Evolutionary conservation across 2,888 invertebrate species (phyloP).

Genomic region (Ectemnius continuus): DNA sequence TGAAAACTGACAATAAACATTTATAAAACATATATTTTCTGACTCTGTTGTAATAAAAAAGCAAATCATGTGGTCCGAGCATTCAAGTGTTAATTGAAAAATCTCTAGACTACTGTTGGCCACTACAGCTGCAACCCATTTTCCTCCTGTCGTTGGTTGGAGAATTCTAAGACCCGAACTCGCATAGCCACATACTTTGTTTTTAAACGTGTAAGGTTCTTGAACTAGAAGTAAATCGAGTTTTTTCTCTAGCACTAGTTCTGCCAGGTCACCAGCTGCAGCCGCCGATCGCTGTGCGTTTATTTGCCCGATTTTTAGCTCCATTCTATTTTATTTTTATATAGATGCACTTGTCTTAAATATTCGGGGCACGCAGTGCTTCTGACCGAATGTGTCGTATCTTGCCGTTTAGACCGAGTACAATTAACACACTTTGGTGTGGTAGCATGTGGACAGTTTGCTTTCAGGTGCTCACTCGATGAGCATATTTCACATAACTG

Average conservation of each 20-base stretch:
- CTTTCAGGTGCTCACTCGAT: background rate
- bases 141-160: too few relatives aligned
- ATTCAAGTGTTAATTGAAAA: background rate
- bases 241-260: background rate
- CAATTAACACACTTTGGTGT: background rate
- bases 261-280: background rate
- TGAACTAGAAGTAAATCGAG: background rate
- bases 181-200: background rate
- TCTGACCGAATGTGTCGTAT: background rate
- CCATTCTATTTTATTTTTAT: background rate
- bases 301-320: background rate
- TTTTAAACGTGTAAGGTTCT: background rate
- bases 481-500: background rate
- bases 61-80: background rate
- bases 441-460: background rate
- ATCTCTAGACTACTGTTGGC: background rate
- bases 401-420: background rate
- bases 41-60: background rate
- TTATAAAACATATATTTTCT: background rate
- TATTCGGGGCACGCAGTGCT: background rate
- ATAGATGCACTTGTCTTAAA: background rate
- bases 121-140: background rate
- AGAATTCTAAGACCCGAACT: background rate
- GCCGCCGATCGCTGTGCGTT: background rate
- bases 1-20: background rate